These are phyloP conservation scores for Indicator indicator DNA, from an alignment of 2,113 vertebrate genomes.

Conservation along the genomic window DNA sequence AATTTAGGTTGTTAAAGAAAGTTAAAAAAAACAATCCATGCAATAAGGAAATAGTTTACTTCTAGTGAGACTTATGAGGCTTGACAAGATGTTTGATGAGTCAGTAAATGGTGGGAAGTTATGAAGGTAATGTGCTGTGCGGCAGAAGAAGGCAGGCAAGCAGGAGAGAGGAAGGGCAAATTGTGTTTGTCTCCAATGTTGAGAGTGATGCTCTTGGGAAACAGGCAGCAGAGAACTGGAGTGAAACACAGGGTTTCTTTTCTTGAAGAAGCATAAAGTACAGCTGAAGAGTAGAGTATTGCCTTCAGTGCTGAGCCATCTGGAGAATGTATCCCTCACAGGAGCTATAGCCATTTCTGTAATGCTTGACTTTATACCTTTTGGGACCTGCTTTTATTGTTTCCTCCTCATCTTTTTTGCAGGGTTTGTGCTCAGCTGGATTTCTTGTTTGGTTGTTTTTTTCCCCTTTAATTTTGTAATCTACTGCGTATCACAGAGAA, in stretches of 20 bases:
- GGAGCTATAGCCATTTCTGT: neutral
- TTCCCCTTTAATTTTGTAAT: neutral
- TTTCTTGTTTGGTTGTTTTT: neutral
- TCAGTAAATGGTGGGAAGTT: neutral
- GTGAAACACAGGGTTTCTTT: neutral
- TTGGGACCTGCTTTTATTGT: neutral
- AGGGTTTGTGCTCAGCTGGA: neutral
- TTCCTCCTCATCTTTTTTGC: neutral
- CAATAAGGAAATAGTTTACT: neutral
- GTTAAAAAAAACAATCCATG: neutral
- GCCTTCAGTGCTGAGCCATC: neutral
- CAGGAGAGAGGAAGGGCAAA: neutral
- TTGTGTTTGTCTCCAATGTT: fast-evolving
- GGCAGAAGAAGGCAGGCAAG: neutral
- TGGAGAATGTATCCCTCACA: neutral
- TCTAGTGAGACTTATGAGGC: neutral
- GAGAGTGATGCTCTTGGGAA: neutral
- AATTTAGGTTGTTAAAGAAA: neutral
- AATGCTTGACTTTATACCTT: neutral
- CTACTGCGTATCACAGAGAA: neutral
- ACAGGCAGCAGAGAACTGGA: fast-evolving
- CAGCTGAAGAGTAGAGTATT: neutral
- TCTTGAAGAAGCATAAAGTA: neutral
- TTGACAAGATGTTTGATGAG: constrained; percentile 1
- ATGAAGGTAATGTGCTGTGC: neutral